phyloP scores from a whole-genome alignment of 2,888 invertebrate genomes.

The Latheticus oryzae region DNA sequence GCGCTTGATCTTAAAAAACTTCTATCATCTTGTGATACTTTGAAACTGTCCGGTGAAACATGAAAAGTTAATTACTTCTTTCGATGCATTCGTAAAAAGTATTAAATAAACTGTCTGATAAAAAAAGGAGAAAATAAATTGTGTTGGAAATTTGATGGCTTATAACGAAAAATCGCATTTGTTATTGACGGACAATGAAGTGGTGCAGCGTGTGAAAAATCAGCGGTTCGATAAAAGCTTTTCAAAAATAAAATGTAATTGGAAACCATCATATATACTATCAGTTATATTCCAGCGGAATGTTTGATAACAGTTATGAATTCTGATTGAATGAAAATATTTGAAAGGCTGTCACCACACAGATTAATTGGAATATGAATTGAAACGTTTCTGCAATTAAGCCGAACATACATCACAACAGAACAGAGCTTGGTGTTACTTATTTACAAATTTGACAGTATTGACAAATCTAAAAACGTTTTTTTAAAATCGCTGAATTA shows the following conservation, averaged over 20 bases:
- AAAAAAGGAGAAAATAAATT: too few species aligned
- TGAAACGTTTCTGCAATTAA: conserved; percentile 47
- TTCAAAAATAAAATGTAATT: conserved; percentile 34
- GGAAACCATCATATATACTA: conserved; percentile 36
- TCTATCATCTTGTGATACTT: too few species aligned
- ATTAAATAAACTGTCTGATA: too few species aligned
- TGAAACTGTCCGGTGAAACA: conserved; percentile 12
- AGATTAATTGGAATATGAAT: conserved; percentile 54
- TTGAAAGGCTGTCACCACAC: conserved; percentile 52
- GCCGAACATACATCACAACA: conserved; percentile 39
- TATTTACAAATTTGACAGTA: too few species aligned
- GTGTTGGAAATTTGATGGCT: too few species aligned
- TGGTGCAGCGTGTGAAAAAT: conserved; percentile 13
- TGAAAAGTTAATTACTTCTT: too few species aligned
- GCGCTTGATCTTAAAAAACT: too few species aligned
- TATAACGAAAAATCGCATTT: too few species aligned
- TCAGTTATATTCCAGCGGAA: conserved; percentile 39
- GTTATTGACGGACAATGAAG: conserved; percentile 9
- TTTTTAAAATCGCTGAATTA: too few species aligned
- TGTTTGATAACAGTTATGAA: conserved; percentile 49
- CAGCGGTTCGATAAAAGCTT: conserved; percentile 15
- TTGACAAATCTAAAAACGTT: too few species aligned
- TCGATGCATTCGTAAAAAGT: too few species aligned
- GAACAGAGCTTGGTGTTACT: conserved; percentile 31
- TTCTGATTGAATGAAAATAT: conserved; percentile 54